Base-by-base conservation (phyloP, 2,797 vertebrate genomes). In the Gobionotothen gibberifrons region DNA sequence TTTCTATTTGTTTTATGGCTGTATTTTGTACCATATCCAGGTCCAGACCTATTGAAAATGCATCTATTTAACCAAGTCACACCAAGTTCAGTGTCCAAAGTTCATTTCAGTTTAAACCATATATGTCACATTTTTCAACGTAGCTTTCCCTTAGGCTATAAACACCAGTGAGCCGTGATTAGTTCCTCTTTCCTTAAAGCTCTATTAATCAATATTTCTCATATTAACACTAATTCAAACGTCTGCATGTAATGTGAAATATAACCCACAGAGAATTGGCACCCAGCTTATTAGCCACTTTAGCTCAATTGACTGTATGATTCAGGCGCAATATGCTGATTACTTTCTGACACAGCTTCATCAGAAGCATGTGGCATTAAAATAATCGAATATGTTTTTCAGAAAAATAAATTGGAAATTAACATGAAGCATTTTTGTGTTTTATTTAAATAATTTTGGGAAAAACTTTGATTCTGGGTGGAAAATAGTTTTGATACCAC, bases 41-140 rank as follows among this genome's bases (percentile, higher is more conserved):
- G 32, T 36, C 32, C 32, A 36, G 32, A 36, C 32, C 26, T 26
- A 26, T 21, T 26, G 21, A 43, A 46, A 19, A 21, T 46, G 17
- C 42, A 46, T 49, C 10, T 6, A 8, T 62, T 71, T 3, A 54
- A 71, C 16, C 19, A 39, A n/a, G 22, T 16, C 19, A 3, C 16
- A 42, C 46, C 60, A 40, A 47, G 5, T 40, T 21, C 29, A 39
- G 39, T 19, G 46, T 43, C n/a, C 51, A 63, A 39, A 40, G 17
- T 49, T 44, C 19, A 22, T 22, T 60, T 55, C 29, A 54, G 3
- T 65, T 65, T 36, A 1, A 13, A 57, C 60, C 8, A 13, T 36
- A 44, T 36, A 36, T 22, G 14, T 66, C 71, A 66, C 62, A 22
- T 52, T 66, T 73, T 74, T 69, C 54, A 22, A 46, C 74, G 51